Evolutionary conservation across 2,888 invertebrate species (phyloP).

Genomic region (Ormia ochracea): DNA sequence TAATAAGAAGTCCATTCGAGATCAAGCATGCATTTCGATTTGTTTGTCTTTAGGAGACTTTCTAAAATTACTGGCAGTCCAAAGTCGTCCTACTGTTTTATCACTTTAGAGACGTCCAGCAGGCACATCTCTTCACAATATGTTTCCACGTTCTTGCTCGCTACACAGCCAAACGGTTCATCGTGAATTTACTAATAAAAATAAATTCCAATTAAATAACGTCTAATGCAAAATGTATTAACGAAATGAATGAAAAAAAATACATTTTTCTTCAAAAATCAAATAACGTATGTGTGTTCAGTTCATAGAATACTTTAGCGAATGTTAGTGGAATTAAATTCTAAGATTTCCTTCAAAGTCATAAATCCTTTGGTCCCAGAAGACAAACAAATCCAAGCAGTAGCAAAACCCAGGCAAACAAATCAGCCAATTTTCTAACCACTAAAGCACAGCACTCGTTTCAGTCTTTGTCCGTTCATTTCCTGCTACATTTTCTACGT

Average conservation of each 20-base stretch:
- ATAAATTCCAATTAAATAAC: too few species aligned
- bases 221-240: too few species aligned
- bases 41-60: too few species aligned
- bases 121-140: too few species aligned
- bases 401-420: background rate
- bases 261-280: background rate
- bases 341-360: slow-evolving; percentile 8
- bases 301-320: background rate
- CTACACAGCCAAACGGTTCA: too few species aligned
- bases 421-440: slow-evolving; percentile 32
- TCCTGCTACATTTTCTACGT: background rate
- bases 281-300: background rate
- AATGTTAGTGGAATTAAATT: slow-evolving; percentile 28
- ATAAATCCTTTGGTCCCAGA: slow-evolving; percentile 19
- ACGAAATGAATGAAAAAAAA: background rate
- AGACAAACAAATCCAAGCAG: slow-evolving; percentile 30
- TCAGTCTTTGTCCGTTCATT: background rate
- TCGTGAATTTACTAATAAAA: too few species aligned
- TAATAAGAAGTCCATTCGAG: too few species aligned
- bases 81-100: too few species aligned
- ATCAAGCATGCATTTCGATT: too few species aligned
- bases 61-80: too few species aligned
- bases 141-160: too few species aligned
- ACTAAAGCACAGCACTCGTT: slow-evolving; percentile 3
- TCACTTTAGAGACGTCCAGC: too few species aligned